These are phyloP conservation scores for Cherax quadricarinatus DNA, from an alignment of 1,140 invertebrate species.

Conservation along the genomic window DNA sequence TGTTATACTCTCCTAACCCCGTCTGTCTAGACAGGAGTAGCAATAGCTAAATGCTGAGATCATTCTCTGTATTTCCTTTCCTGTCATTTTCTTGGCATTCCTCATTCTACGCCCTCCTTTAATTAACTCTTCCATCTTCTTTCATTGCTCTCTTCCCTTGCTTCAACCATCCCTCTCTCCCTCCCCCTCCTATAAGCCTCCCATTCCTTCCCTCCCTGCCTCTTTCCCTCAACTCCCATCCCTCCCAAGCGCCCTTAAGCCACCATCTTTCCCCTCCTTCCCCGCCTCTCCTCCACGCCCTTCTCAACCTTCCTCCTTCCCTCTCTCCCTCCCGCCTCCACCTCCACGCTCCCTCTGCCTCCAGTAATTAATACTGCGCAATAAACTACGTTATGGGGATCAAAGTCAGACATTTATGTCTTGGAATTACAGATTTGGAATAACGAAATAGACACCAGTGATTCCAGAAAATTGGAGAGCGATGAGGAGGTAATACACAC, in stretches of 20 bases:
- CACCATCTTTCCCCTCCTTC: background rate
- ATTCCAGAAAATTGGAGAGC: background rate
- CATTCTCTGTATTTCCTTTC: no score
- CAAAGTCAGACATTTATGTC: background rate
- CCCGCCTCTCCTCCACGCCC: no score
- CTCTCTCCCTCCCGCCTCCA: background rate
- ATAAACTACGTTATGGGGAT: constrained; percentile 5
- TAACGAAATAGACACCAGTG: background rate
- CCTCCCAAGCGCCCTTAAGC: background rate
- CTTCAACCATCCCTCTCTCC: background rate
- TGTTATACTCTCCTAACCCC: no score
- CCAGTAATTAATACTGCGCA: background rate
- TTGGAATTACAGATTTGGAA: constrained; percentile 19
- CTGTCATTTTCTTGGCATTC: no score
- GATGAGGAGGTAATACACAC: background rate
- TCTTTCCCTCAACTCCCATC: background rate
- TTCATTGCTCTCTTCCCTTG: no score
- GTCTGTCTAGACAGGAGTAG: no score
- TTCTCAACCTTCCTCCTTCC: no score
- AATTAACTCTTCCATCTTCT: no score
- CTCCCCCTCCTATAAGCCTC: no score
- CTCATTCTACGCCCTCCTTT: no score
- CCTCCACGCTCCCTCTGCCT: background rate
- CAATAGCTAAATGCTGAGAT: no score
- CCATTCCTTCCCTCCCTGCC: background rate